Evolutionary conservation across 2,113 vertebrate species (phyloP).

Genomic region (Sinocyclocheilus anophthalmus): DNA sequence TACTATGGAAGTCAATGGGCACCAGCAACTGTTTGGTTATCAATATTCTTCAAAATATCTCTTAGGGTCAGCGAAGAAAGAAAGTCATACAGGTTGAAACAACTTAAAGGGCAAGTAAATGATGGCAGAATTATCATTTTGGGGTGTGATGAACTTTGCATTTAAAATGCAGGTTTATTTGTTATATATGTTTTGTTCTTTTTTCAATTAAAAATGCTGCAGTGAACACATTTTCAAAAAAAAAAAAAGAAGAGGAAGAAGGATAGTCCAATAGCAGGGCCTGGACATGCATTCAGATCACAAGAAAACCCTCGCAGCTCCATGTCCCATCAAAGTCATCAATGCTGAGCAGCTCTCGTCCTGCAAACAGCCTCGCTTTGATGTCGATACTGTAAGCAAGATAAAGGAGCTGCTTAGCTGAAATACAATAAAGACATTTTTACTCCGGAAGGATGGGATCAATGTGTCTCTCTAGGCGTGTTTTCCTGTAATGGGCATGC

Average conservation of each 20-base stretch:
- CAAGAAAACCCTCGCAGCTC: constrained; percentile 1
- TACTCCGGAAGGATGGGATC: constrained; percentile 64
- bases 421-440: constrained; percentile 77
- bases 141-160: background rate
- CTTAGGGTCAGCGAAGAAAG: background rate
- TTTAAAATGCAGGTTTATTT: background rate
- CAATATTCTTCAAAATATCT: background rate
- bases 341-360: constrained; percentile 10
- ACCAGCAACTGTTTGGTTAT: background rate
- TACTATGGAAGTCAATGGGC: background rate
- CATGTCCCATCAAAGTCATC: constrained; percentile 31
- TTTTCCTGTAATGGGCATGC: constrained; percentile 72
- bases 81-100: background rate
- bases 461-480: constrained; percentile 65
- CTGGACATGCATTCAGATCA: background rate
- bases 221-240: background rate
- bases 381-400: constrained; percentile 70
- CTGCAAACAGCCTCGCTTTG: constrained; percentile 42
- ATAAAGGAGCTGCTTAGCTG: constrained; percentile 71
- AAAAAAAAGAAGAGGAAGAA: background rate
- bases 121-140: background rate
- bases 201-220: background rate
- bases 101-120: background rate
- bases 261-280: background rate
- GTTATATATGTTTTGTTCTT: background rate